These are phyloP conservation scores for Mormyrus proboscirostris DNA, from an alignment of 2,797 vertebrate genomes.

Conservation along the genomic window DNA sequence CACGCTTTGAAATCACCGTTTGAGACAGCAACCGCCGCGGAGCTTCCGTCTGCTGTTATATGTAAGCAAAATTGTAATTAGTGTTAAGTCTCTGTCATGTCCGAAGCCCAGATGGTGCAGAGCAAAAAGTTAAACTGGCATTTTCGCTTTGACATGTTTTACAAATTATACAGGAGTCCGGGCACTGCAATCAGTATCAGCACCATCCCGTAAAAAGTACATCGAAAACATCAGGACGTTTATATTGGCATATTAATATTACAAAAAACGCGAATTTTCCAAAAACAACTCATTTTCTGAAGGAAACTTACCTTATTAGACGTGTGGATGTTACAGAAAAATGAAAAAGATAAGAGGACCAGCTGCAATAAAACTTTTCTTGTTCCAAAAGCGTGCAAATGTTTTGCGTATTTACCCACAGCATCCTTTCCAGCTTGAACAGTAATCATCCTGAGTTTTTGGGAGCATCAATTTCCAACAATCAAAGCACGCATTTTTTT, in stretches of 20 bases:
- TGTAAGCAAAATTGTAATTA: neutral
- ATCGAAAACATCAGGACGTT: neutral
- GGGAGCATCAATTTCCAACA: constrained; percentile 52
- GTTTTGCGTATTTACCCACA: constrained; percentile 43
- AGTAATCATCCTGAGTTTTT: constrained; percentile 34
- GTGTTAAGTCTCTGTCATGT: neutral
- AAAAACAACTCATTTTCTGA: neutral
- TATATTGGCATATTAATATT: neutral
- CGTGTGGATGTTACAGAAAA: constrained; percentile 25
- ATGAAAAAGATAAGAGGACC: constrained; percentile 24
- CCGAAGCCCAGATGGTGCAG: neutral
- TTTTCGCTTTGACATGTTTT: neutral
- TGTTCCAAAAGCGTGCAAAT: constrained; percentile 35
- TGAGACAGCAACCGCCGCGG: constrained; percentile 19
- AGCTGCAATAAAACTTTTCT: constrained; percentile 42
- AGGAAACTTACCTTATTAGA: constrained; percentile 48
- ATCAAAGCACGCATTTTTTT: constrained; percentile 39
- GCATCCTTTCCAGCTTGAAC: constrained; percentile 48
- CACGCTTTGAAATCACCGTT: constrained; percentile 35
- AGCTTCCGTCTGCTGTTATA: constrained; percentile 45
- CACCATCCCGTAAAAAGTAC: neutral
- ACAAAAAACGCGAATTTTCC: neutral
- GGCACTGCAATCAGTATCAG: neutral
- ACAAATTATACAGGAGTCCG: neutral
- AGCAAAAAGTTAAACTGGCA: neutral